Base-by-base conservation (phyloP, 2,113 vertebrate species). In the Cepphus grylle region DNA sequence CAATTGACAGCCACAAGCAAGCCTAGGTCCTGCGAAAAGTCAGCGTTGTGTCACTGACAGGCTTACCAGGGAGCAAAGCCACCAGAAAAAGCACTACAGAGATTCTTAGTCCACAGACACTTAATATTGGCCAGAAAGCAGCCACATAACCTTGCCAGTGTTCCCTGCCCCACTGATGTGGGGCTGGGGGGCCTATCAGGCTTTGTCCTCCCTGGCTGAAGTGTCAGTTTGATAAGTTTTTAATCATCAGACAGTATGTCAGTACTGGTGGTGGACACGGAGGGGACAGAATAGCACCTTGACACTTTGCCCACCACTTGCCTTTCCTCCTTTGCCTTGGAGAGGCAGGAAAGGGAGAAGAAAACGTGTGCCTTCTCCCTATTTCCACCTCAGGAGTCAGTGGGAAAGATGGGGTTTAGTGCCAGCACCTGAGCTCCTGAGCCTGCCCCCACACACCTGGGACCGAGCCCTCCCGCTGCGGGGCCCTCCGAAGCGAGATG, bases 361-460 rank as follows among this genome's bases (percentile, higher is more conserved):
- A 15, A 58, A 63, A 43, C 22, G 3, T 0, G 12, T 12, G 7
- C 14, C 27, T 63, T 59, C 25, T 18, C 52, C 69, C 30, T 1
- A 7, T 38, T 45, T 21, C 42, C 27, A 16, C n/a, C 32, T 3
- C 25, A 4, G 23, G 38, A 12, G 0, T 4, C 32, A 0, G 56
- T 0, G 7, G 59, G 25, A 27, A n/a, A 10, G 58, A 15, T 0
- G 55, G 3, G 3, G 49, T 15, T 26, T 4, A 25, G 61, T 0
- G 20, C 32, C 5, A 21, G 27, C 15, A 8, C 26, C n/a, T 3
- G 27, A 56, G 23, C 61, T 10, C 29, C 52, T 1, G 10, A 3
- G 23, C 52, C 38, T 6, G 17, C 3, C 43, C 43, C 11, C 27
- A 3, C 58, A 27, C 47, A 16, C 76, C 76, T 36, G 61, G 4